Base-by-base conservation (phyloP, 2,113 vertebrate species). In the Colinus virginianus region DNA sequence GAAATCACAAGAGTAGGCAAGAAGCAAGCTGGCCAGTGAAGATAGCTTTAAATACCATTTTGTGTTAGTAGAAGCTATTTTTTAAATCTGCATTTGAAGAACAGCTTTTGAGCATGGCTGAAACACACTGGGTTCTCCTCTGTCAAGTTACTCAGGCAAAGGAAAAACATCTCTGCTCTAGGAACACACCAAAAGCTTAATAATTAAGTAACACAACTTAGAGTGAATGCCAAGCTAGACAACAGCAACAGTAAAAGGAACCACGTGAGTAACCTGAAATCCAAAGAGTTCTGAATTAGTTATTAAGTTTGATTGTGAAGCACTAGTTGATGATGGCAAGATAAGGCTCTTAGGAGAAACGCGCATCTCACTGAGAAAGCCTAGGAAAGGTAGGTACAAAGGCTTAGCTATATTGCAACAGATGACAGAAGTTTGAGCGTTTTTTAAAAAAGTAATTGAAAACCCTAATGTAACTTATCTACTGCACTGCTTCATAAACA, bases 21-120 rank as follows among this genome's bases (percentile, higher is more conserved):
- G 74, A 36, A 88, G 56, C 51, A 95, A 94, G 69, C 72, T 40
- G 74, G 86, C 93, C 90, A 81, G 74, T 25, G 70, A 70, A 93
- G 61, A 88, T 66, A 78, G 92, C 86, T 94, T 76, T 88, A 88
- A 95, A 84, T 45, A 92, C 64, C 74, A 36, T 26, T 20, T 30
- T 45, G 45, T 19, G 72, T 64, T 78, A 76, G 56, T 4, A 84
- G 61, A 61, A 78, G 45, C 32, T 36, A 53, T 40, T 93, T 93
- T 64, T 88, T 45, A 78, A 66, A 64, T 48, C 56, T 62, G 23
- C 69, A 64, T 77, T 75, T 90, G 43, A 86, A 95, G 38, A 87
- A 64, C 61, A 76, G 36, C 48, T 84, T 94, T 18, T 78, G 53
- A 92, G 81, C 40, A 53, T 2, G 13, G 80, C 20, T 88, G 78